A percentile compares a stretch with the other conserved stretches of the same genome.
Evolutionary conservation across 2,113 vertebrate species (phyloP).

Genomic region (Recurvirostra avosetta): DNA sequence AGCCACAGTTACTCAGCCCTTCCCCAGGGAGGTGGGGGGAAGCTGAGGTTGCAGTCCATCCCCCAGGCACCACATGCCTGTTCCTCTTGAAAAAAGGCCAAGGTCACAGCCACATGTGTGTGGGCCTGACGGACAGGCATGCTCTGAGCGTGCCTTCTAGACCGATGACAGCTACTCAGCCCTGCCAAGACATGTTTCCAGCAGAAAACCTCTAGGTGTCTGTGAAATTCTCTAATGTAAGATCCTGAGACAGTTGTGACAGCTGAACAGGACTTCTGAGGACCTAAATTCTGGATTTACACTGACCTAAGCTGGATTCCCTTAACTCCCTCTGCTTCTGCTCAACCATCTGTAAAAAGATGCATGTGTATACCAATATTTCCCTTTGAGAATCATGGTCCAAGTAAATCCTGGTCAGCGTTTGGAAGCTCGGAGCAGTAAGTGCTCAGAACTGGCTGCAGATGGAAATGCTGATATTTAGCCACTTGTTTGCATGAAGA

Average conservation of each 20-base stretch:
- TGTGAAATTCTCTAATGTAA: background rate
- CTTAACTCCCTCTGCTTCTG: constrained; percentile 9
- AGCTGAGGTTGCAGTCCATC: background rate
- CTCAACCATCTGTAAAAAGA: constrained; percentile 40
- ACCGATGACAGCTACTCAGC: background rate
- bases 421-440: background rate
- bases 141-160: background rate
- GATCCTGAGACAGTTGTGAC: constrained; percentile 28
- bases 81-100: background rate
- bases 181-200: background rate
- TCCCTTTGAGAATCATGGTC: background rate
- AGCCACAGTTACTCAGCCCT: background rate
- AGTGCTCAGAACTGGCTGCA: background rate
- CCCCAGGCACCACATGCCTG: accelerated
- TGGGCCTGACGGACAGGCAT: background rate
- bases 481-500: background rate
- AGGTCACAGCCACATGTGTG: background rate
- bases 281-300: constrained; percentile 43
- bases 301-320: background rate
- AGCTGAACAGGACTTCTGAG: constrained; percentile 1
- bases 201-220: background rate
- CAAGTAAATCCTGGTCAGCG: background rate
- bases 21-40: background rate
- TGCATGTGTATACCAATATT: background rate
- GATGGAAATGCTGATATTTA: background rate